phyloP scores from a whole-genome alignment of 2,797 vertebrate species.

The Myioborus miniatus region DNA sequence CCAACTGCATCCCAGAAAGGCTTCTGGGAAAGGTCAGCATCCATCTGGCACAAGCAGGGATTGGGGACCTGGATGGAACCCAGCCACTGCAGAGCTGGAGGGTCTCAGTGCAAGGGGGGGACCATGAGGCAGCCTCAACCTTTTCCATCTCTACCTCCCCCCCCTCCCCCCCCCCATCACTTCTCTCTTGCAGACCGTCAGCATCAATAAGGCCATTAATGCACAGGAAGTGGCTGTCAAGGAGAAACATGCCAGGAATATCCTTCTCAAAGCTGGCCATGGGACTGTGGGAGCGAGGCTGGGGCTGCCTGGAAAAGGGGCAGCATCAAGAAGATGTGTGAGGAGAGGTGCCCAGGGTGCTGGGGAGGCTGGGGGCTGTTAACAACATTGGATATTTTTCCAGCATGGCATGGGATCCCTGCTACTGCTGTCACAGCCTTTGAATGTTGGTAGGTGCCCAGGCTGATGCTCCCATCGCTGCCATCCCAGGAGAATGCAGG shows the following conservation, averaged over 20 bases:
- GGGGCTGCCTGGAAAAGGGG: neutral
- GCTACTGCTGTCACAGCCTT: neutral
- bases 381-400: neutral
- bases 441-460: neutral
- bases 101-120: neutral
- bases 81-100: neutral
- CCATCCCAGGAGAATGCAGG: neutral
- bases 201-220: conserved; percentile 99
- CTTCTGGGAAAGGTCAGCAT: conserved; percentile 23
- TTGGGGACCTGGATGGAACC: neutral
- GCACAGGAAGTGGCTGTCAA: conserved; percentile 98
- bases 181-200: conserved; percentile 88
- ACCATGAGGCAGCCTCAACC: neutral
- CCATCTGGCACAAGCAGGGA: conserved; percentile 60
- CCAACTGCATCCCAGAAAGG: conserved; percentile 57
- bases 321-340: accelerated
- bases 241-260: conserved; percentile 99
- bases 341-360: neutral
- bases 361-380: neutral
- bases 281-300: neutral
- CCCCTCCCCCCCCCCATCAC: neutral
- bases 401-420: accelerated
- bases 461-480: neutral
- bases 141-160: neutral
- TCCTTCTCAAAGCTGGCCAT: conserved; percentile 78